Conservation (phyloP, 1,140 invertebrate species). For the Eriocheir sinensis region DNA sequence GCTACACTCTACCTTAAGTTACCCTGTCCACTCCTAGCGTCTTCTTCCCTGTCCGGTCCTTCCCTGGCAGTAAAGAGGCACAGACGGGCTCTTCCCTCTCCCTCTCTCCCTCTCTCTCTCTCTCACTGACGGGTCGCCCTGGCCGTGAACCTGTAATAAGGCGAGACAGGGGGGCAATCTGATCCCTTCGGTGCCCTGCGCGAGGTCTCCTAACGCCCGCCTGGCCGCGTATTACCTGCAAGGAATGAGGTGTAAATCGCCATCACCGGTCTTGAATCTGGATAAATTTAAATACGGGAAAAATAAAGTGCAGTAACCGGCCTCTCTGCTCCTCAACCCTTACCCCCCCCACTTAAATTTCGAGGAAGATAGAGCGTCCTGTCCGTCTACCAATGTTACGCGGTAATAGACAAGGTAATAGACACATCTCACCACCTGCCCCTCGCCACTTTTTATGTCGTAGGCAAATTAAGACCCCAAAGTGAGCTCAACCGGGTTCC, state of each 20-base stretch:
- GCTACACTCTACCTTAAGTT: too few relatives aligned
- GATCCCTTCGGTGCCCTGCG: not conserved
- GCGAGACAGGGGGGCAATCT: not conserved
- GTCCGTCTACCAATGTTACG: not conserved
- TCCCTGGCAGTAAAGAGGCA: too few relatives aligned
- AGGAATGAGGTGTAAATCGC: not conserved
- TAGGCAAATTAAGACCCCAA: not conserved
- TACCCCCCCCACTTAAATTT: too few relatives aligned
- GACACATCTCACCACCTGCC: too few relatives aligned
- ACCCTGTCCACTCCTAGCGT: too few relatives aligned
- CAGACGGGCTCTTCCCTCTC: not conserved
- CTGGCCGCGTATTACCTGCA: not conserved
- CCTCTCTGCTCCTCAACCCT: too few relatives aligned
- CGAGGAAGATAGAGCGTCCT: not conserved
- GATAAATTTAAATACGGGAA: constrained; percentile 9
- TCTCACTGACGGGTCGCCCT: not conserved
- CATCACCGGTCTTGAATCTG: not conserved
- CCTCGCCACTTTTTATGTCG: not conserved
- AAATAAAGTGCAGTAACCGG: not conserved
- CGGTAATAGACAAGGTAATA: not conserved
- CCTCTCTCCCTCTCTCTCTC: too few relatives aligned
- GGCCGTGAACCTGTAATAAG: not conserved
- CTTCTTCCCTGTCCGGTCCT: too few relatives aligned
- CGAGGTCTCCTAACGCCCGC: not conserved
- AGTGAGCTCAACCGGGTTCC: too few relatives aligned